phyloP scores from a whole-genome alignment of 2,113 vertebrate species.

The Otus sunia region DNA sequence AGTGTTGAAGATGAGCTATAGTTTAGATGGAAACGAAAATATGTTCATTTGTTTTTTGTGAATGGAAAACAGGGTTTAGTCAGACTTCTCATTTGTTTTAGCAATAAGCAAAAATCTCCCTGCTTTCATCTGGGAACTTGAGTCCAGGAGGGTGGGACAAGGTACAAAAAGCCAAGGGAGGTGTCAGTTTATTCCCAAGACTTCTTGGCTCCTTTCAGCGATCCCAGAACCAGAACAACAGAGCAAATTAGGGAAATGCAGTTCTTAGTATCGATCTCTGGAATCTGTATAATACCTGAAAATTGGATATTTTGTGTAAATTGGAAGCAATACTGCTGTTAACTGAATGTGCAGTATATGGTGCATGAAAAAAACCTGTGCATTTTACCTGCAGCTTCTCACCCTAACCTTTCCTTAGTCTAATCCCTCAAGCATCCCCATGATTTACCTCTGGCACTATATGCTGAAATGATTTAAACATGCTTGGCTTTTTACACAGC shows the following conservation, averaged over 20 bases:
- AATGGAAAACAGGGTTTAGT: neutral
- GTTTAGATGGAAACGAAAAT: neutral
- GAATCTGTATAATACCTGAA: neutral
- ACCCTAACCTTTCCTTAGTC: neutral
- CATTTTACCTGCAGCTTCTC: neutral
- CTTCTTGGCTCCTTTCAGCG: neutral
- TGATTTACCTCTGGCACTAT: neutral
- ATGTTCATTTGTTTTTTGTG: neutral
- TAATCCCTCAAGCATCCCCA: neutral
- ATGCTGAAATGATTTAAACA: neutral
- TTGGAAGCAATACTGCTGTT: neutral
- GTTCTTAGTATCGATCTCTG: neutral
- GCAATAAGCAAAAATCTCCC: neutral
- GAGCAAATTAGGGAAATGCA: neutral
- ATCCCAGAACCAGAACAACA: neutral
- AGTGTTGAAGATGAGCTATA: neutral
- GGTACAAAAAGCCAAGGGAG: neutral
- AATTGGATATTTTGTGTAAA: neutral
- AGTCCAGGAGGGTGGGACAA: neutral
- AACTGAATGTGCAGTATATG: neutral
- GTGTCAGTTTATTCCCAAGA: neutral
- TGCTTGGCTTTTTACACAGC: neutral
- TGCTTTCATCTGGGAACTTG: neutral
- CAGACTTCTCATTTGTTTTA: neutral
- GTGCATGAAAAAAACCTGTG: neutral